A percentile compares a stretch with the other conserved stretches of the same genome.
Evolutionary conservation across 2,888 invertebrate species (phyloP).

Genomic region (Lacanobia oleracea): DNA sequence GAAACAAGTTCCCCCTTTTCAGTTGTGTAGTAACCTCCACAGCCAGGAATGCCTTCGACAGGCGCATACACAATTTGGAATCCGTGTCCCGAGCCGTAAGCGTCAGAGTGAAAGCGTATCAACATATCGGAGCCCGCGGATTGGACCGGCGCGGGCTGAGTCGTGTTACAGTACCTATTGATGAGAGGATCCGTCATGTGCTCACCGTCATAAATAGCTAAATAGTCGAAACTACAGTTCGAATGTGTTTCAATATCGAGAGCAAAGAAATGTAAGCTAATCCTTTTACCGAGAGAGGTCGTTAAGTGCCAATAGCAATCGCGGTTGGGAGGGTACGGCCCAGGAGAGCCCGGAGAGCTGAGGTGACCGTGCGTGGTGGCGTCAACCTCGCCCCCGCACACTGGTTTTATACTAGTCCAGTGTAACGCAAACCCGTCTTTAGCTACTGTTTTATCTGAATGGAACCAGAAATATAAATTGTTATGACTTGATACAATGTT

Average conservation of each 20-base stretch:
- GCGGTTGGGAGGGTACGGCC: conserved; percentile 95
- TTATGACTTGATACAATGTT: conserved; percentile 95
- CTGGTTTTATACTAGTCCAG: conserved; percentile 94
- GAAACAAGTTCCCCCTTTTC: conserved; percentile 92
- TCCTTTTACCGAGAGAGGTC: conserved; percentile 93
- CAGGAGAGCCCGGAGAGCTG: conserved; percentile 97
- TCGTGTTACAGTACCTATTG: conserved; percentile 94
- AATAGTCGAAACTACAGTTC: conserved; percentile 94
- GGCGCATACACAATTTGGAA: conserved; percentile 95
- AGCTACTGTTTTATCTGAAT: conserved; percentile 92
- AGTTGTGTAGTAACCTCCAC: conserved; percentile 94
- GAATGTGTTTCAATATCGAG: conserved; percentile 94
- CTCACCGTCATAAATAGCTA: conserved; percentile 92
- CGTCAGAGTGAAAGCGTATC: conserved; percentile 96
- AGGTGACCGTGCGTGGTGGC: conserved; percentile 93
- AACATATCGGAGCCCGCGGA: conserved; percentile 92
- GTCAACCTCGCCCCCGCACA: conserved; percentile 93
- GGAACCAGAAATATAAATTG: conserved; percentile 94
- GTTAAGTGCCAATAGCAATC: conserved; percentile 95
- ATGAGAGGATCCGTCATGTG: conserved; percentile 87
- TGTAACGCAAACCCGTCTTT: conserved; percentile 94
- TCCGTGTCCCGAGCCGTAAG: conserved; percentile 92
- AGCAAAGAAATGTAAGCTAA: conserved; percentile 95
- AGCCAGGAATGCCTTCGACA: conserved; percentile 94
- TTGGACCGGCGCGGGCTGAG: conserved; percentile 93